Evolutionary conservation across 2,888 invertebrate genomes (phyloP).

Genomic region (Digitonthophagus gazella): DNA sequence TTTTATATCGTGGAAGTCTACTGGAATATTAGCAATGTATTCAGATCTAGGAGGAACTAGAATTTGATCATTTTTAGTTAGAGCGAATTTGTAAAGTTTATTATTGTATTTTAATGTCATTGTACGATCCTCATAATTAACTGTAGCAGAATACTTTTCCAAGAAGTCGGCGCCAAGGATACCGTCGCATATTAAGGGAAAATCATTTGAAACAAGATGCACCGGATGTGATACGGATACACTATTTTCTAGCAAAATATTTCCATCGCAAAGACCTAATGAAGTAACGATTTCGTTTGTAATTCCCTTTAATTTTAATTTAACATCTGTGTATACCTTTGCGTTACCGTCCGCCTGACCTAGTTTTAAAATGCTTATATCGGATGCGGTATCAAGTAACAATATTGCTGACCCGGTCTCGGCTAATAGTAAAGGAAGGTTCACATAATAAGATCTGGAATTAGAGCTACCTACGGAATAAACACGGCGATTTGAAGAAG

Average conservation of each 20-base stretch:
- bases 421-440: neutral
- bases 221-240: conserved; percentile 9
- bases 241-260: neutral
- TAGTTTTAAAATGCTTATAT: conserved; percentile 13
- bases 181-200: neutral
- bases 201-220: conserved; percentile 2
- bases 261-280: conserved; percentile 2
- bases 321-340: neutral
- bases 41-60: conserved; percentile 3
- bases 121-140: neutral
- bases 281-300: conserved; percentile 6
- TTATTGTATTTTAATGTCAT: neutral
- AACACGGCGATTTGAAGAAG: too few species aligned
- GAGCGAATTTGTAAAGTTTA: neutral
- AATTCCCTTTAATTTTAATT: conserved; percentile 2
- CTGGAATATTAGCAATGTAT: neutral
- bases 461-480: neutral
- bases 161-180: too few species aligned
- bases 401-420: neutral
- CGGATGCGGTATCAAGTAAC: conserved; percentile 7
- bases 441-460: conserved; percentile 6
- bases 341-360: neutral
- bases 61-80: neutral
- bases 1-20: neutral
- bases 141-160: neutral